These are phyloP conservation scores for Leucophenga varia DNA, from an alignment of 1,140 invertebrate species.

Conservation along the genomic window DNA sequence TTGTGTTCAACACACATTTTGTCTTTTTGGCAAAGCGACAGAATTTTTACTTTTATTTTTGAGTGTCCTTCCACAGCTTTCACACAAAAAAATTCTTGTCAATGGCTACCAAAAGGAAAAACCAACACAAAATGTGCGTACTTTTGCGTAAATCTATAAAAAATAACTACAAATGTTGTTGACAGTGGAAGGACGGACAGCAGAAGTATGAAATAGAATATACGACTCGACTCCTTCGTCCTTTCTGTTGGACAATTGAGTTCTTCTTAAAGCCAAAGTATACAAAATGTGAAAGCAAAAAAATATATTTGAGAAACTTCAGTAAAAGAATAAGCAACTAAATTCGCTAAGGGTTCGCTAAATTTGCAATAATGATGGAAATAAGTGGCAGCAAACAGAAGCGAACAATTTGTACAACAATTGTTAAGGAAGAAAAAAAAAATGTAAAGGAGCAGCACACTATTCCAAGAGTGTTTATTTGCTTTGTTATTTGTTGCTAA, in stretches of 20 bases:
- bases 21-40: slow-evolving; percentile 9
- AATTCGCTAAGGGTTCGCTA: slow-evolving; percentile 1
- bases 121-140: slow-evolving; percentile 11
- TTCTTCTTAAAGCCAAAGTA: slow-evolving; percentile 4
- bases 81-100: slow-evolving; percentile 15
- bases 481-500: slow-evolving; percentile 48
- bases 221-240: too few species aligned
- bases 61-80: too few species aligned
- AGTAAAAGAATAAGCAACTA: too few species aligned
- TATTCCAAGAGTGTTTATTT: slow-evolving; percentile 27
- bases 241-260: slow-evolving; percentile 26
- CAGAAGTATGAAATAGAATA: slow-evolving; percentile 14
- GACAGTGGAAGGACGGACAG: slow-evolving; percentile 35
- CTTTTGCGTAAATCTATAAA: slow-evolving; percentile 36
- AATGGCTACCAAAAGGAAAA: slow-evolving; percentile 16
- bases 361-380: slow-evolving; percentile 32
- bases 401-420: too few species aligned
- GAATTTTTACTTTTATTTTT: too few species aligned
- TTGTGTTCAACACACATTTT: slow-evolving; percentile 37
- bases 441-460: too few species aligned
- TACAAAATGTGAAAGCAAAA: slow-evolving; percentile 5
- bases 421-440: too few species aligned
- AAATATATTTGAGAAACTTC: slow-evolving; percentile 1
- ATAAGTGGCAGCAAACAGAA: too few species aligned
- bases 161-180: slow-evolving; percentile 39